Evolutionary conservation across 92 coral and sea anemone genomes (phyloP).

Genomic region (Bergia puertoricense): DNA sequence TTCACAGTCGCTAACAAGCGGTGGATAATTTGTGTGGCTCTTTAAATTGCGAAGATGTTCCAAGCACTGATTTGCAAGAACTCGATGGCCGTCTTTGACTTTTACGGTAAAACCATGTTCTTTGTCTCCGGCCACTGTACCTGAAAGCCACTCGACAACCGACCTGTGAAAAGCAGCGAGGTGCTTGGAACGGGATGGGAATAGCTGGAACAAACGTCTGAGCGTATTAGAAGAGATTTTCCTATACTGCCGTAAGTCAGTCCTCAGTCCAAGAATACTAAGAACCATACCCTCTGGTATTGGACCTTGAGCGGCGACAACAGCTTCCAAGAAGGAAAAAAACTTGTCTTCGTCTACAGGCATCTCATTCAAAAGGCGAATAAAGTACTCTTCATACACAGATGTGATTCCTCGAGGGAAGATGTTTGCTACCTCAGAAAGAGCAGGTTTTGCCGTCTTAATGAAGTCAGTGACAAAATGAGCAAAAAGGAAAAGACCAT

Average conservation of each 20-base stretch:
- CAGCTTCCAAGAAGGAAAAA: conserved; percentile 47
- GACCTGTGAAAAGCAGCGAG: conserved; percentile 60
- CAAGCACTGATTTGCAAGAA: conserved; percentile 43
- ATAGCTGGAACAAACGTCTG: conserved; percentile 42
- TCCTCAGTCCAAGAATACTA: conserved; percentile 35
- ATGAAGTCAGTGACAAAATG: background rate
- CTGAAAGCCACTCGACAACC: conserved; percentile 56
- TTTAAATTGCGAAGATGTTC: conserved; percentile 25
- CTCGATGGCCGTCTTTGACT: conserved; percentile 35
- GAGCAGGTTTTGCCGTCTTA: background rate
- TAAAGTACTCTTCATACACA: conserved; percentile 57
- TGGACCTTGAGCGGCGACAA: conserved; percentile 59
- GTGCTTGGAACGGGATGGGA: conserved; percentile 46
- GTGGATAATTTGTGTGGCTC: conserved; percentile 1
- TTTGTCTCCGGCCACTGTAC: background rate
- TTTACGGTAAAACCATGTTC: conserved; percentile 45
- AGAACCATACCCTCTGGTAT: conserved; percentile 44
- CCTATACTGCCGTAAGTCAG: background rate
- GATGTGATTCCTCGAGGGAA: conserved; percentile 63
- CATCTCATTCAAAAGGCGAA: conserved; percentile 39
- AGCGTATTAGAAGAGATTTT: background rate
- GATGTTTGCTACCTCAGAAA: background rate
- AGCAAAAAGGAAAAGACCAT: too few species aligned
- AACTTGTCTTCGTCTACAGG: conserved; percentile 37
- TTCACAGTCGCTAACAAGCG: background rate